These are phyloP conservation scores for Drosophila orosa DNA, from an alignment of 1,140 invertebrate genomes.

Conservation along the genomic window DNA sequence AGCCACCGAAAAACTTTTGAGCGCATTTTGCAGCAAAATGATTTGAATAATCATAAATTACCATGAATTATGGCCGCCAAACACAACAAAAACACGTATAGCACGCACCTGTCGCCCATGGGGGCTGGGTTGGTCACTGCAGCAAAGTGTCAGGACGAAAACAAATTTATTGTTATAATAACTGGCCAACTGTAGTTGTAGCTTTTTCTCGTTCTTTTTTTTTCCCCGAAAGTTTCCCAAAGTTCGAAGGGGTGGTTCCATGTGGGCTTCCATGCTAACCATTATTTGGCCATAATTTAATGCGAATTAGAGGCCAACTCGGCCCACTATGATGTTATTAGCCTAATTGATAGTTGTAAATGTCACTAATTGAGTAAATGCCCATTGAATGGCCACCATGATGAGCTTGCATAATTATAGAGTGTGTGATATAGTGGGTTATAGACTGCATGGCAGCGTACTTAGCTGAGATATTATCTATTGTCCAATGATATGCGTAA, in stretches of 20 bases:
- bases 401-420: constrained; percentile 37
- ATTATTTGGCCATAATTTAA: constrained; percentile 61
- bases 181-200: constrained; percentile 32
- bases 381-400: constrained; percentile 14
- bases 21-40: constrained; percentile 58
- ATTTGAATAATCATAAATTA: constrained; percentile 79
- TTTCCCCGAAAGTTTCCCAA: constrained; percentile 6
- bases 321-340: constrained; percentile 63
- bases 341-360: constrained; percentile 69
- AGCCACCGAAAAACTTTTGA: constrained; percentile 27
- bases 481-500: neutral
- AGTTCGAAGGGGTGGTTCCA: constrained; percentile 4
- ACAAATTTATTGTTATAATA: constrained; percentile 67
- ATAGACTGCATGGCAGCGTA: neutral
- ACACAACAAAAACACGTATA: constrained; percentile 15
- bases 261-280: constrained; percentile 21
- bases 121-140: constrained; percentile 42
- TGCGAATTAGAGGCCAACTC: constrained; percentile 51
- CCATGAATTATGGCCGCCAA: constrained; percentile 62
- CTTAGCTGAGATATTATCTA: neutral
- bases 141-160: constrained; percentile 61
- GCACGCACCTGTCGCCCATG: constrained; percentile 49
- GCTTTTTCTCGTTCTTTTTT: constrained; percentile 4
- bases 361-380: constrained; percentile 63
- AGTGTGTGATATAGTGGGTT: constrained; percentile 1